Evolutionary conservation across 2,797 vertebrate species (phyloP).

Genomic region (Oreortyx pictus): DNA sequence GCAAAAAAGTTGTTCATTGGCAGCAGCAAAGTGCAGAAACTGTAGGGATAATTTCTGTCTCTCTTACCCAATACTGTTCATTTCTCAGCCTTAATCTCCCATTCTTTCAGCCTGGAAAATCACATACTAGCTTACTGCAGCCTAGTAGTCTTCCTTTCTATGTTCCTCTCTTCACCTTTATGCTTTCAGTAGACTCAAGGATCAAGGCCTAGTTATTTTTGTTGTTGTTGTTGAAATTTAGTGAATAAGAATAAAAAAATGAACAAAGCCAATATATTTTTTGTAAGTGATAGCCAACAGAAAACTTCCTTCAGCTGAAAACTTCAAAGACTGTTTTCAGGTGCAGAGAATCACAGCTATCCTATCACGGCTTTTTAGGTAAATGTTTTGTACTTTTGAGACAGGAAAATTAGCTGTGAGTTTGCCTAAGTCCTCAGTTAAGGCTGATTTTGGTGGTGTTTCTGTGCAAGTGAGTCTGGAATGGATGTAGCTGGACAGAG

Average conservation of each 20-base stretch:
- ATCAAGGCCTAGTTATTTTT: conserved; percentile 54
- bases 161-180: not conserved
- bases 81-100: not conserved
- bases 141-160: conserved; percentile 25
- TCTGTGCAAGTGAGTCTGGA: not conserved
- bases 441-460: not conserved
- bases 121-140: not conserved
- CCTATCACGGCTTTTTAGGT: conserved; percentile 10
- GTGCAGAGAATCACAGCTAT: not conserved
- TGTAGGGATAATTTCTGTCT: conserved; percentile 33
- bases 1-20: conserved; percentile 27
- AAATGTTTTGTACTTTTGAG: conserved; percentile 2
- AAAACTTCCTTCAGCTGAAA: conserved; percentile 64
- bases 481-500: not conserved
- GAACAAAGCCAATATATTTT: conserved; percentile 62
- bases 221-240: conserved; percentile 33
- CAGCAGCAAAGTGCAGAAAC: not conserved
- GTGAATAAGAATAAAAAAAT: conserved; percentile 35
- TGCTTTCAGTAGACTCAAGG: conserved; percentile 41
- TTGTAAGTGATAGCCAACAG: conserved; percentile 62
- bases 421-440: not conserved
- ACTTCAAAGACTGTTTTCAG: conserved; percentile 60
- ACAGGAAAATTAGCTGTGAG: not conserved
- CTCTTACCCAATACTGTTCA: not conserved
- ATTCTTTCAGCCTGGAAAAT: conserved; percentile 17